Conservation (phyloP, 2,888 invertebrate species). For the Pherbina coryleti region DNA sequence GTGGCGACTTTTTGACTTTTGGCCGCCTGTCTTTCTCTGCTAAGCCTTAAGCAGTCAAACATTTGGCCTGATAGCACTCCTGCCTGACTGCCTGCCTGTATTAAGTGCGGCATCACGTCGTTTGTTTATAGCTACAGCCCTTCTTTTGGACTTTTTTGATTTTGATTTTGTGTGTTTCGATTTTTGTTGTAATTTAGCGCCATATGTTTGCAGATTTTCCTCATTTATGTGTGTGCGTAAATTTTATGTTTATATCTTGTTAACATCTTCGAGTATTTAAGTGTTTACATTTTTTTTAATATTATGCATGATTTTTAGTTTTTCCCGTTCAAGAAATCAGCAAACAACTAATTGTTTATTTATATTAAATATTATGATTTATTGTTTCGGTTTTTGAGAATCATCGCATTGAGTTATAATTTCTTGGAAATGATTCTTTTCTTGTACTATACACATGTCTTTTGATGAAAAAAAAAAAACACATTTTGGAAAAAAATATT, state of each 20-base stretch:
- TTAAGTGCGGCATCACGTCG: no score
- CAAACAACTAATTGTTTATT: background rate
- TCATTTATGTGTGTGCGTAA: background rate
- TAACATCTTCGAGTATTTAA: background rate
- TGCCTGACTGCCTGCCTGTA: no score
- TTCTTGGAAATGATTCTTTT: no score
- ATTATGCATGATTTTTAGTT: slow-evolving; percentile 1
- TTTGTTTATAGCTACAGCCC: no score
- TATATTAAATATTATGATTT: slow-evolving; percentile 1
- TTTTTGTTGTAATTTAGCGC: slow-evolving; percentile 16
- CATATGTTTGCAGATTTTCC: slow-evolving; percentile 11
- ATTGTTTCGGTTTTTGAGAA: background rate
- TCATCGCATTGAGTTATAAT: no score
- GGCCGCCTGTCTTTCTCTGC: background rate
- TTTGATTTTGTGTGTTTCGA: background rate
- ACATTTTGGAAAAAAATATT: background rate
- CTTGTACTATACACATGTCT: no score
- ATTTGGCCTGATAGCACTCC: no score
- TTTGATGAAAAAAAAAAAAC: background rate
- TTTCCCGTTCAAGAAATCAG: background rate
- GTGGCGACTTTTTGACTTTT: slow-evolving; percentile 30
- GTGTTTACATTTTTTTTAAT: background rate
- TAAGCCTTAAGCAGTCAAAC: background rate
- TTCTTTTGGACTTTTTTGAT: no score
- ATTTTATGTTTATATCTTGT: background rate